Conservation (phyloP, 2,888 invertebrate species). For the Metalampra italica region DNA sequence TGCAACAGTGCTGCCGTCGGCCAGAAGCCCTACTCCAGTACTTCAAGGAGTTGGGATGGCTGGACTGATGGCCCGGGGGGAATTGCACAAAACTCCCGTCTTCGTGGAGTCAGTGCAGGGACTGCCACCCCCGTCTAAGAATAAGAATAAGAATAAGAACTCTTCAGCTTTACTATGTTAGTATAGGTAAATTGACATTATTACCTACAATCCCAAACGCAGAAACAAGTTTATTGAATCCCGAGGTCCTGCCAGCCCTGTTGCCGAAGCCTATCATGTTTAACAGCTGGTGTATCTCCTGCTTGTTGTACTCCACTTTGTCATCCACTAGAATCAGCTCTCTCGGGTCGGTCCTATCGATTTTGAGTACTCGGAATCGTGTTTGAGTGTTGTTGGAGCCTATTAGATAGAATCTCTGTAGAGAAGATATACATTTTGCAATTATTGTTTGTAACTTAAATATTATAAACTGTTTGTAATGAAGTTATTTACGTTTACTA, state of each 20-base stretch:
- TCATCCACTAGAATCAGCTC: slow-evolving; percentile 92
- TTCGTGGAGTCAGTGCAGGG: too few relatives aligned
- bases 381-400: slow-evolving; percentile 97
- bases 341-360: slow-evolving; percentile 92
- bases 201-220: slow-evolving; percentile 97
- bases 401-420: slow-evolving; percentile 94
- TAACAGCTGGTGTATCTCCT: slow-evolving; percentile 90
- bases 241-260: slow-evolving; percentile 76
- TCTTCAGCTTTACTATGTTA: too few relatives aligned
- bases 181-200: too few relatives aligned
- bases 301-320: slow-evolving; percentile 91
- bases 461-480: too few relatives aligned
- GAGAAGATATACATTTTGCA: slow-evolving; percentile 12
- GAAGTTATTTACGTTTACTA: too few relatives aligned
- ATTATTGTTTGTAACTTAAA: not conserved
- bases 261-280: slow-evolving; percentile 81
- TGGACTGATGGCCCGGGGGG: too few relatives aligned
- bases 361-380: slow-evolving; percentile 93
- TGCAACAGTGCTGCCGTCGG: too few relatives aligned
- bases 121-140: too few relatives aligned
- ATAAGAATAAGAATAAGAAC: too few relatives aligned
- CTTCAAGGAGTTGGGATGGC: too few relatives aligned
- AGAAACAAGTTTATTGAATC: slow-evolving; percentile 87
- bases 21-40: too few relatives aligned
- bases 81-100: too few relatives aligned